Evolutionary conservation across 2,113 vertebrate genomes (phyloP).

Genomic region (Panurus biarmicus): DNA sequence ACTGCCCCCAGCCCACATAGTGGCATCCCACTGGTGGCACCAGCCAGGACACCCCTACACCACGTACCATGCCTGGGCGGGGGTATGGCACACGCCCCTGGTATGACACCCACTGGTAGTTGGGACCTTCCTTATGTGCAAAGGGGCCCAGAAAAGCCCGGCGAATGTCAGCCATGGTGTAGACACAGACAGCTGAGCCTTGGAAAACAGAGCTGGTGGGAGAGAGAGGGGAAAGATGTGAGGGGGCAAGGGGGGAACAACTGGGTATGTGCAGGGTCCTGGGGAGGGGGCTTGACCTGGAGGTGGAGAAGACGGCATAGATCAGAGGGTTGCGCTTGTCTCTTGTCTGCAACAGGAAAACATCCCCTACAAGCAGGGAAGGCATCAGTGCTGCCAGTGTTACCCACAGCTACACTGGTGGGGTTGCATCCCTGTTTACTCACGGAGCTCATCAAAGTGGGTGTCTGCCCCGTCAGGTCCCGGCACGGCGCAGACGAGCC

Average conservation of each 20-base stretch:
- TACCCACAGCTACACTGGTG: neutral
- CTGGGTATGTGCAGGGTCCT: accelerated
- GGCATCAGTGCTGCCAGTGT: neutral
- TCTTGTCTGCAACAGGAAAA: constrained; percentile 87
- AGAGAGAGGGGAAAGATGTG: neutral
- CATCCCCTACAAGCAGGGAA: constrained; percentile 75
- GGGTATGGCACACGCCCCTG: constrained; percentile 96
- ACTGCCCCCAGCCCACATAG: neutral
- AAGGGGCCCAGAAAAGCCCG: constrained; percentile 96
- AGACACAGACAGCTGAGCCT: constrained; percentile 91
- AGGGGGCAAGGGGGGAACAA: neutral
- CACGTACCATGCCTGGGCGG: constrained; percentile 91
- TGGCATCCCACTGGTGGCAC: neutral
- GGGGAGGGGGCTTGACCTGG: constrained; percentile 75
- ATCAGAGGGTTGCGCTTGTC: constrained; percentile 91
- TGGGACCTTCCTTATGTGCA: constrained; percentile 96
- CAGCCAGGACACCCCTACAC: accelerated
- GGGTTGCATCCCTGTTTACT: constrained; percentile 29
- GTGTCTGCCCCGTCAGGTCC: constrained; percentile 87
- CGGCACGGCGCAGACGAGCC: constrained; percentile 86
- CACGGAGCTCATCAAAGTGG: constrained; percentile 92
- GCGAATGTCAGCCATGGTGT: constrained; percentile 95
- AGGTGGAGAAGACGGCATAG: constrained; percentile 89
- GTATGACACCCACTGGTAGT: constrained; percentile 95
- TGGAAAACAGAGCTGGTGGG: constrained; percentile 84